Evolutionary conservation across 2,113 vertebrate genomes (phyloP).

Genomic region (Martes martes): DNA sequence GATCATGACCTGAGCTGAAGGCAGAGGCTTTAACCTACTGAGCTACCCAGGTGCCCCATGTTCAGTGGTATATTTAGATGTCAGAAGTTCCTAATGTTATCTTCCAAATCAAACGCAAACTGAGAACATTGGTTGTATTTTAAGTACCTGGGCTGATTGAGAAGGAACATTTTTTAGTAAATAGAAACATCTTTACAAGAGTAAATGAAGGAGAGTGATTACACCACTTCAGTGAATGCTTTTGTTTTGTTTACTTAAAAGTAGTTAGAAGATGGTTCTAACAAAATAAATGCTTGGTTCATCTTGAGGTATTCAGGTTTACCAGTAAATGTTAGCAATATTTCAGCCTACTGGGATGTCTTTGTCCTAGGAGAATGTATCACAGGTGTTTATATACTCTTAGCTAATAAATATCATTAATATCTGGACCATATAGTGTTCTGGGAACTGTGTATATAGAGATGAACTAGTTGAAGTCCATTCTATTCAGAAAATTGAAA

Average conservation of each 20-base stretch:
- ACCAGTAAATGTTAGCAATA: not conserved
- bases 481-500: not conserved
- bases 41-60: too few relatives aligned
- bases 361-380: not conserved
- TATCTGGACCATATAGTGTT: not conserved
- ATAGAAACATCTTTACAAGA: not conserved
- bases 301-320: not conserved
- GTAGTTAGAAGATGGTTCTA: not conserved
- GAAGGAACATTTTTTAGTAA: not conserved
- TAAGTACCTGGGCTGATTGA: not conserved
- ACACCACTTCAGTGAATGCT: not conserved
- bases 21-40: too few relatives aligned
- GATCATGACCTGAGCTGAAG: too few relatives aligned
- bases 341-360: not conserved
- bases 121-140: not conserved
- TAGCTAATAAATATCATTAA: not conserved
- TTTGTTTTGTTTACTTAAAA: not conserved
- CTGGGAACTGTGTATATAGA: not conserved
- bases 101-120: not conserved
- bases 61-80: not conserved
- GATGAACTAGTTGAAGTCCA: not conserved
- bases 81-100: not conserved
- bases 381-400: not conserved
- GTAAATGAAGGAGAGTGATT: not conserved
- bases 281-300: not conserved